Conservation (phyloP, 2,888 invertebrate species). For the Oscheius sp. region DNA sequence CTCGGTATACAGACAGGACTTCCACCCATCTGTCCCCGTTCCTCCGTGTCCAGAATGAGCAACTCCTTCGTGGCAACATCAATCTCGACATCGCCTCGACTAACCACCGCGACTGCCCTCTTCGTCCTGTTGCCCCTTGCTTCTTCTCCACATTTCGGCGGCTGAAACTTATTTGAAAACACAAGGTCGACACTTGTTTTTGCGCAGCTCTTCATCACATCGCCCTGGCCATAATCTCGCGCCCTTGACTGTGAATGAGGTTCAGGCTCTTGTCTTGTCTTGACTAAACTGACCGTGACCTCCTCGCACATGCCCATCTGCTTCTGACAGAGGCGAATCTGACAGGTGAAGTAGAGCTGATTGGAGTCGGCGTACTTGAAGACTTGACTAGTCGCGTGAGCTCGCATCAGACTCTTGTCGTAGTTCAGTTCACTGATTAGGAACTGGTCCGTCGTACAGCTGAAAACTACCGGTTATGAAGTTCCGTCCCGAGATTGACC, state of each 20-base stretch:
- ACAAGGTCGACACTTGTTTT: slow-evolving; percentile 21
- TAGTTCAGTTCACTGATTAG: slow-evolving; percentile 68
- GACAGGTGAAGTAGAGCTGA: slow-evolving; percentile 72
- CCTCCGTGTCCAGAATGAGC: slow-evolving; percentile 67
- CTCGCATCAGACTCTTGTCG: slow-evolving; percentile 67
- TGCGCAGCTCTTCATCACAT: neutral
- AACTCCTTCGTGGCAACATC: slow-evolving; percentile 70
- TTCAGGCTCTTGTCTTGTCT: slow-evolving; percentile 31
- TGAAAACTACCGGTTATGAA: slow-evolving; percentile 32
- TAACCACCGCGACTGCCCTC: neutral
- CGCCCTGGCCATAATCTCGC: slow-evolving; percentile 1
- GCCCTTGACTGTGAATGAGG: slow-evolving; percentile 27
- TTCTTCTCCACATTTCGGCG: slow-evolving; percentile 60
- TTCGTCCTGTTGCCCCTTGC: slow-evolving; percentile 36
- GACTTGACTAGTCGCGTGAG: slow-evolving; percentile 69
- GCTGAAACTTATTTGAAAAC: slow-evolving; percentile 49
- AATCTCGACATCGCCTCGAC: slow-evolving; percentile 48
- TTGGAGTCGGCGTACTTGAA: slow-evolving; percentile 73
- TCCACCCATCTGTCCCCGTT: slow-evolving; percentile 41
- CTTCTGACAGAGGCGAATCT: slow-evolving; percentile 72
- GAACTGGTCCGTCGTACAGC: slow-evolving; percentile 66
- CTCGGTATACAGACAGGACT: slow-evolving; percentile 30
- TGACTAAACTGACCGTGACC: slow-evolving; percentile 63
- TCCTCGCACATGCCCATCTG: slow-evolving; percentile 72
- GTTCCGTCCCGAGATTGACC: no score